A percentile compares a stretch with the other conserved stretches of the same genome.
Conservation (phyloP, 1,140 invertebrate species). For the Pemphigus obesinymphae region DNA sequence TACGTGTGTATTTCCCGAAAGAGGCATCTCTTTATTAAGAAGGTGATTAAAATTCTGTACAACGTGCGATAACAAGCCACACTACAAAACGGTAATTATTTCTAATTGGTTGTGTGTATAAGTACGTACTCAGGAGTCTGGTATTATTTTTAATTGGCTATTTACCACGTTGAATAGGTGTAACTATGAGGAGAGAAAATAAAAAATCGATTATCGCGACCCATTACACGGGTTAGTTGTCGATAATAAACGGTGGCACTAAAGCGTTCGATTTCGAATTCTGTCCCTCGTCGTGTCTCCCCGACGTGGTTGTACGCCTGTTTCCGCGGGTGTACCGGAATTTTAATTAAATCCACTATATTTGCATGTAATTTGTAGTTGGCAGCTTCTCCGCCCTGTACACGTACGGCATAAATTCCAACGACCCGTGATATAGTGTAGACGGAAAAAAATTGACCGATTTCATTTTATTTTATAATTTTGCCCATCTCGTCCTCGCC, state of each 20-base stretch:
- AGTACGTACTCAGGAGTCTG: no score
- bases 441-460: neutral
- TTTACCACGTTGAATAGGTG: neutral
- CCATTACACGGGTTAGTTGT: neutral
- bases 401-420: neutral
- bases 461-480: neutral
- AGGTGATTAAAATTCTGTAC: no score
- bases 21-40: no score
- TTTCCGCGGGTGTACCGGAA: neutral
- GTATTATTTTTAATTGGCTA: neutral
- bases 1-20: no score
- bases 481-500: no score
- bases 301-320: no score
- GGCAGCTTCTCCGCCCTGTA: neutral
- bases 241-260: neutral
- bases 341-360: slow-evolving; percentile 11
- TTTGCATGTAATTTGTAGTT: slow-evolving; percentile 6
- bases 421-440: neutral
- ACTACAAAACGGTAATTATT: neutral
- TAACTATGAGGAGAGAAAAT: neutral
- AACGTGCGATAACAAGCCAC: neutral
- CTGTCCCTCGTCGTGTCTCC: neutral
- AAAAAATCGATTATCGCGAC: neutral
- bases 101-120: neutral
- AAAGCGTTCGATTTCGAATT: neutral